Percentiles rank a stretch among this genome's conserved stretches.
Evolutionary conservation across 2,113 vertebrate genomes (phyloP).

Genomic region (Antechinus flavipes): DNA sequence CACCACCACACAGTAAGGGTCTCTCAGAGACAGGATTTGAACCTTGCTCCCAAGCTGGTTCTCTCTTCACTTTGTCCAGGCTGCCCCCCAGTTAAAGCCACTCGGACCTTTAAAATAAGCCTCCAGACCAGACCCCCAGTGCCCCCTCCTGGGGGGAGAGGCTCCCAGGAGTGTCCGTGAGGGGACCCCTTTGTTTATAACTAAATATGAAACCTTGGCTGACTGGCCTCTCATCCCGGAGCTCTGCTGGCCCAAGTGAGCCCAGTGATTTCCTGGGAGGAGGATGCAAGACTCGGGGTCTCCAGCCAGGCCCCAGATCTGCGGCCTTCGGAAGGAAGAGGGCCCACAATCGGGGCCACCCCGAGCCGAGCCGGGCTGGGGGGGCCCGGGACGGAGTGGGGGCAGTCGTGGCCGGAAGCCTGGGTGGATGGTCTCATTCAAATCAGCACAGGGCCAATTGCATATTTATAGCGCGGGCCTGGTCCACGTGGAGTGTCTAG

Average conservation of each 20-base stretch:
- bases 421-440: slow-evolving; percentile 64
- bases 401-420: background rate
- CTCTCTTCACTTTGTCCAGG: background rate
- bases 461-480: slow-evolving; percentile 69
- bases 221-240: slow-evolving; percentile 49
- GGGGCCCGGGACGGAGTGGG: background rate
- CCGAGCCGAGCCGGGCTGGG: background rate
- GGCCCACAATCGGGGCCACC: slow-evolving; percentile 45
- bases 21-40: background rate
- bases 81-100: background rate
- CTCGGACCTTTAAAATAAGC: background rate
- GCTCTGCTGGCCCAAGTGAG: slow-evolving; percentile 62
- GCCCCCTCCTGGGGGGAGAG: background rate
- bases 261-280: slow-evolving; percentile 58
- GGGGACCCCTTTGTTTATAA: slow-evolving; percentile 56
- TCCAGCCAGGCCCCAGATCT: slow-evolving; percentile 45
- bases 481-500: slow-evolving; percentile 45
- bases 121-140: no score
- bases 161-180: background rate
- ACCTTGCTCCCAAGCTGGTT: background rate
- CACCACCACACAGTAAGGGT: no score
- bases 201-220: slow-evolving; percentile 67
- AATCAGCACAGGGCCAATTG: slow-evolving; percentile 50
- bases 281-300: slow-evolving; percentile 27
- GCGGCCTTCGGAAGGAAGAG: slow-evolving; percentile 1